Conservation (phyloP, 2,113 vertebrate genomes). For the Dromaius novaehollandiae region DNA sequence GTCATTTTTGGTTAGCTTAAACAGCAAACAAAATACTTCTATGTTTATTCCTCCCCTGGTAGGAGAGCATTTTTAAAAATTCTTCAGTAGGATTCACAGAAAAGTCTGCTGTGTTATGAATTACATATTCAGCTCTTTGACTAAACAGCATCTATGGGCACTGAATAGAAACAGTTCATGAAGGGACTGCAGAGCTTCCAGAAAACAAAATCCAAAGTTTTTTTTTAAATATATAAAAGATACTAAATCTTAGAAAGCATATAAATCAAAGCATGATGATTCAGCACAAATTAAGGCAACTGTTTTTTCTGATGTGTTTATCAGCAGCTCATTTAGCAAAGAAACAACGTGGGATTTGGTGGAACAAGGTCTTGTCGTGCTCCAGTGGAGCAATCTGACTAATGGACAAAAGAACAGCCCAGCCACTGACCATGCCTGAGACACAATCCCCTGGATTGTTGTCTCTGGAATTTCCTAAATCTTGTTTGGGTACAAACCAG, state of each 20-base stretch:
- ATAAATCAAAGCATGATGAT: not conserved
- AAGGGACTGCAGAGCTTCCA: not conserved
- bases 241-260: not conserved
- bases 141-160: not conserved
- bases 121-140: not conserved
- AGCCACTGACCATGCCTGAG: not conserved
- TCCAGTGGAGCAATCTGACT: not conserved
- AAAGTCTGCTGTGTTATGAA: not conserved
- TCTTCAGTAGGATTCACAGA: not conserved
- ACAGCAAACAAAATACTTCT: not conserved
- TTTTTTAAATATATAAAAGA: not conserved
- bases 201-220: not conserved
- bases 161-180: not conserved
- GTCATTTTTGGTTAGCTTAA: not conserved
- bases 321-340: not conserved
- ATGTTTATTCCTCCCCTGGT: not conserved
- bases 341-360: not conserved
- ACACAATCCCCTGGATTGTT: not conserved
- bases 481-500: not conserved
- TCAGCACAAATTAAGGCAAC: not conserved
- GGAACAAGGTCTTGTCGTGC: not conserved
- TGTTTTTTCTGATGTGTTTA: fast-evolving
- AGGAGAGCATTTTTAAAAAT: not conserved
- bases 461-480: not conserved
- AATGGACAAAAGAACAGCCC: not conserved